Base-by-base conservation (phyloP, 2,113 vertebrate species). In the Phycodurus eques region DNA sequence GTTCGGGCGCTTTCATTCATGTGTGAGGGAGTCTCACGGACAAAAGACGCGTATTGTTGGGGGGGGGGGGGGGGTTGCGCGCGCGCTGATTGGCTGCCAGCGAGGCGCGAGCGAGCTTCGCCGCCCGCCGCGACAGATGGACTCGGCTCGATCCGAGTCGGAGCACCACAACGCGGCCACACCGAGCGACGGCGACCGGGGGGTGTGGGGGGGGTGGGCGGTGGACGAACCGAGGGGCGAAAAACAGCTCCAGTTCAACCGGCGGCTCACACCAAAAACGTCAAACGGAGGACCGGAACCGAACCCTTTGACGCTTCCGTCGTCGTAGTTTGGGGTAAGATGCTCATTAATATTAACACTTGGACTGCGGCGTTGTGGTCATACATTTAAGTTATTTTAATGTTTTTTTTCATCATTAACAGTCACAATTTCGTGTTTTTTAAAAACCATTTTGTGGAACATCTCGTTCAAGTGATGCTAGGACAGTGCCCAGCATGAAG, bases 31-130 rank as follows among this genome's bases (percentile, higher is more conserved):
- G 53, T 76, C 64, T 17, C 0, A n/a, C 8, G 22, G 10, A 66
- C 64, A 66, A 66, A 47, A 47, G 64, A 35, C 64, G 47, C 12
- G 22, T 66, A 6, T 39, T 6, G 35, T 39, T 39, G 35, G 35
- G 35, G 35, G 35, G 31, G 35, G 35, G 35, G 31, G 59, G 43
- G 14, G 44, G 43, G 7, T 27, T 27, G 27, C 12, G 13, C 74
- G 87, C 71, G 10, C 44, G 82, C 83, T 82, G 87, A 92, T 92
- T 90, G 90, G 90, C 80, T 85, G 8, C 15, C 31, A 10, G 35
- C 31, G 22, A 67, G 62, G 79, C 61, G 67, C 42, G 75, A 80
- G 66, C 42, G 77, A 80, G 80, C 78, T 74, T 69, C 35, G 44
- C 12, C n/a, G 59, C 27, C 59, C 59, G 65, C 72, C 64, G 82